phyloP scores from a whole-genome alignment of 2,888 invertebrate species.

The Conchocele bisecta region DNA sequence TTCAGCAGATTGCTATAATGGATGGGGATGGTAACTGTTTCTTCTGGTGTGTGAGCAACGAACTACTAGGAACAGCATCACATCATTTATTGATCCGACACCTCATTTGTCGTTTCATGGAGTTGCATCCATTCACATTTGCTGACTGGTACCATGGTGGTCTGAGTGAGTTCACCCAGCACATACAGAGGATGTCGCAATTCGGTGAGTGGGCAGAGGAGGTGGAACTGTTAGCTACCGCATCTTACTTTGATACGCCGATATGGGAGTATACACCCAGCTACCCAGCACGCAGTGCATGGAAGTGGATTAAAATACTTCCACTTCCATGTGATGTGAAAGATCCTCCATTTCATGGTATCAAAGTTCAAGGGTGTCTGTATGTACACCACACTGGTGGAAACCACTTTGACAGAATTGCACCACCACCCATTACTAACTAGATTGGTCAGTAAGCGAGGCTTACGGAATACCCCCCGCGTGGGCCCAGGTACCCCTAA shows the following conservation, averaged over 20 bases:
- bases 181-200: neutral
- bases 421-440: too few relatives aligned
- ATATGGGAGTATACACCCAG: neutral
- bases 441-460: too few relatives aligned
- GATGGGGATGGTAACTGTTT: neutral
- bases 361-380: neutral
- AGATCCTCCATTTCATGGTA: neutral
- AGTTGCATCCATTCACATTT: neutral
- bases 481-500: too few relatives aligned
- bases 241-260: neutral
- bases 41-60: neutral
- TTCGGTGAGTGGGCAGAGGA: neutral
- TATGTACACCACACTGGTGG: constrained; percentile 1
- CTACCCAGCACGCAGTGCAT: neutral
- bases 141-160: neutral
- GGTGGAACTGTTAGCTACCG: neutral
- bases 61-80: neutral
- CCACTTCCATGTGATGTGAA: neutral
- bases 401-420: too few relatives aligned
- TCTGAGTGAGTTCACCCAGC: neutral
- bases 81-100: neutral
- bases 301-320: neutral
- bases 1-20: neutral
- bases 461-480: too few relatives aligned
- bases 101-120: neutral